A percentile compares a stretch with the other conserved stretches of the same genome.
These are phyloP conservation scores for Catocala sponsa DNA, from an alignment of 2,888 invertebrate genomes.

Conservation along the genomic window DNA sequence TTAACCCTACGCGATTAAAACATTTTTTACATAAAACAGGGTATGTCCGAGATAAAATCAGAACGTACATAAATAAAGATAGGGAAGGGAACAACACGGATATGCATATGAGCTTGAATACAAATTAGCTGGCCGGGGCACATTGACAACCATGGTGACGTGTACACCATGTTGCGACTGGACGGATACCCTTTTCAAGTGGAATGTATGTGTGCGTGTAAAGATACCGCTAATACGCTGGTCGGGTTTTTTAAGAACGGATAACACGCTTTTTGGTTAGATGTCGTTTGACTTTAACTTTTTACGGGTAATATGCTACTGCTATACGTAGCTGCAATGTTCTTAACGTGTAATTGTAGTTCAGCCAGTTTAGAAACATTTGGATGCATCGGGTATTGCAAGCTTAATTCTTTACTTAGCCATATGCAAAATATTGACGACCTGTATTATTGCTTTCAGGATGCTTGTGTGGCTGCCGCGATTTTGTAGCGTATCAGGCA, in stretches of 20 bases:
- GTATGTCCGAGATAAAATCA: constrained; percentile 27
- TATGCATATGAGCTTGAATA: constrained; percentile 47
- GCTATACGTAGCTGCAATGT: no score
- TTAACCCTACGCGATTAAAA: constrained; percentile 4
- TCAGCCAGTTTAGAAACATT: no score
- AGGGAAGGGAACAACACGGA: constrained; percentile 28
- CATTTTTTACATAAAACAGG: neutral
- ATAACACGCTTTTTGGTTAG: no score
- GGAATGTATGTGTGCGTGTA: neutral
- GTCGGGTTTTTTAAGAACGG: neutral
- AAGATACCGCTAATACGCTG: neutral
- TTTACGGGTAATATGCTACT: no score
- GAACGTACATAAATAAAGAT: constrained; percentile 39
- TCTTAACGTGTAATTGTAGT: no score
- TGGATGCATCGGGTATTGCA: no score
- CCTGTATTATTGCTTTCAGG: no score
- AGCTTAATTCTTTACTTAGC: no score
- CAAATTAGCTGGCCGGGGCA: constrained; percentile 37
- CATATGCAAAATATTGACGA: no score
- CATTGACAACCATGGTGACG: constrained; percentile 10
- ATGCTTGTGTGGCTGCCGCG: no score
- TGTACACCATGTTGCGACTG: neutral
- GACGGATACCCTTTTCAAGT: constrained; percentile 10
- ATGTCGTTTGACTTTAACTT: no score
- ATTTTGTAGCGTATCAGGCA: no score